Base-by-base conservation (phyloP, 2,113 vertebrate genomes). In the Rhea americana region DNA sequence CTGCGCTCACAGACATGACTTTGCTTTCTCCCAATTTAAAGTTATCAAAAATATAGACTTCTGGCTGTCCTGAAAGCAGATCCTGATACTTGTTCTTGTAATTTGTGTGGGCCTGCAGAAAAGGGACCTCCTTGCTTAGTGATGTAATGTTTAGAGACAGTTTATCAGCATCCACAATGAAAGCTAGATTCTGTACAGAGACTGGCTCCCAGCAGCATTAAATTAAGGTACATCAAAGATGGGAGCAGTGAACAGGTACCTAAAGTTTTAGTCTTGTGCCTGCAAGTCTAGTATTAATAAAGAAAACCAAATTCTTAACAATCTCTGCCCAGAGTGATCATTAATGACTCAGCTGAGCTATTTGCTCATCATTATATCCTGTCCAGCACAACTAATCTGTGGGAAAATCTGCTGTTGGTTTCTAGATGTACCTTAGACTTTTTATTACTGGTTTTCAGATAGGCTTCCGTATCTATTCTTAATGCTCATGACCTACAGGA, bases 351-450 rank as follows among this genome's bases (percentile, higher is more conserved):
- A 26, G 43, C 82, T 76, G 70, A 4, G 39, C 3, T 17, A 16
- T 21, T 28, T 6, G 11, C 13, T 19, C 65, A 5, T 15, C 59
- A 22, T 26, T 48, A 45, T 41, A 9, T 8, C 55, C 1, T 53
- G 3, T 2, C 48, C 66, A 1, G 19, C 86, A 41, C 59, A 5
- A 4, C 30, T 1, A 3, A 9, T 15, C 68, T 24, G 32, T 11
- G 63, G 25, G 28, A 70, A 53, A 32, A 2, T 1, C 2, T 4
- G 1, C 21, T 32, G 0, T 25, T 10, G 0, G 10, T 47, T 70
- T 32, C 74, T 50, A 51, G 7, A 1, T 26, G 18, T 13, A 62
- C 62, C 22, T 74, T n/a, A 61, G 41, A 20, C 47, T 51, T 7
- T 37, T 59, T 11, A 1, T 11, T 3, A 3, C 2, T 5, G 43